Evolutionary conservation across 2,113 vertebrate species (phyloP).

Genomic region (Calidris pygmaea): DNA sequence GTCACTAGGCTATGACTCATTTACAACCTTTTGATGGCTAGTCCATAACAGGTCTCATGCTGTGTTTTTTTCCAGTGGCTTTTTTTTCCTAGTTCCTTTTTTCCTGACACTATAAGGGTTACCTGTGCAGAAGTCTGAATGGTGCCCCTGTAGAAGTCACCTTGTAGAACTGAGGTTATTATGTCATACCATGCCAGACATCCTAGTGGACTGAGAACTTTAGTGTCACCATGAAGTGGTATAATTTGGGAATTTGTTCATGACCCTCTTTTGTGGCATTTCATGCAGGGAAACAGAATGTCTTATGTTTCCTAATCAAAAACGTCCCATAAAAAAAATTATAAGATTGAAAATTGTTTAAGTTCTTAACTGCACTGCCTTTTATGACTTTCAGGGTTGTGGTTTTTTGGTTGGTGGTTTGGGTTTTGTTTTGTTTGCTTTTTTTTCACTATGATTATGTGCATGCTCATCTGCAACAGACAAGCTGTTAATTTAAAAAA

Average conservation of each 20-base stretch:
- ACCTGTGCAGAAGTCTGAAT: no score
- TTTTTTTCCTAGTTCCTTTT: neutral
- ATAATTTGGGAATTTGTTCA: neutral
- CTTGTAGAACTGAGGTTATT: neutral
- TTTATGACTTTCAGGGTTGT: neutral
- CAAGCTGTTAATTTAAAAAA: conserved; percentile 40
- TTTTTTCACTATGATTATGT: neutral
- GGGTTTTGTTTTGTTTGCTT: neutral
- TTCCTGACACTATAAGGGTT: neutral
- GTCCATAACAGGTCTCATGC: neutral
- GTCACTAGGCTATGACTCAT: neutral
- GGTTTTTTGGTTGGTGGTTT: neutral
- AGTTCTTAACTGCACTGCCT: neutral
- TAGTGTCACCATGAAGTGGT: neutral
- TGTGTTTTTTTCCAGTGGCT: neutral
- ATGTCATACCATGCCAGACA: neutral
- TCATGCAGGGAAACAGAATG: neutral
- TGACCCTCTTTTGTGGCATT: neutral
- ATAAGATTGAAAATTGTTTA: neutral
- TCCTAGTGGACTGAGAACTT: neutral
- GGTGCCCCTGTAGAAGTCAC: neutral
- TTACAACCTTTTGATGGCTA: neutral
- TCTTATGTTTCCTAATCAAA: neutral
- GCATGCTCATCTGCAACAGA: conserved; percentile 46
- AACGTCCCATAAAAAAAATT: neutral